Conservation (phyloP, 2,888 invertebrate genomes). For the Campoplex nolae region DNA sequence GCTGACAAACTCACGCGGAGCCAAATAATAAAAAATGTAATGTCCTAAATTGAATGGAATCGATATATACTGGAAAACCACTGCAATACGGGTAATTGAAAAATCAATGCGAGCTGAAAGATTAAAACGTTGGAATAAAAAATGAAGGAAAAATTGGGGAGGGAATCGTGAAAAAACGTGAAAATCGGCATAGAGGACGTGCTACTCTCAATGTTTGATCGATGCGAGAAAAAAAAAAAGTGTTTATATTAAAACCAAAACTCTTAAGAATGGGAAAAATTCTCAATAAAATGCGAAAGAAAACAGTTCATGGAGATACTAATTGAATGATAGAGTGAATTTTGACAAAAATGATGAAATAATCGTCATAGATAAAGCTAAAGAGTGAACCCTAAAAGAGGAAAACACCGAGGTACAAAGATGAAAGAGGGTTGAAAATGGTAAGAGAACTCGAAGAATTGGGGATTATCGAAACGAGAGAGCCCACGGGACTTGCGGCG, state of each 20-base stretch:
- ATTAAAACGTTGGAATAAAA: too few species aligned
- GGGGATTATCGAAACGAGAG: conserved; percentile 30
- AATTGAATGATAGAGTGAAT: neutral
- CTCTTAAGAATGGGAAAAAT: neutral
- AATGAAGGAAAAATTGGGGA: neutral
- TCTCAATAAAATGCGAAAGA: neutral
- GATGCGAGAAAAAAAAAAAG: neutral
- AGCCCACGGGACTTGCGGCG: conserved; percentile 21
- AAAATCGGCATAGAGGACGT: neutral
- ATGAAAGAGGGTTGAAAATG: neutral
- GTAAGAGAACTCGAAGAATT: conserved; percentile 11
- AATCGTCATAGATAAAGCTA: neutral
- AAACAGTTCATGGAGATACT: neutral
- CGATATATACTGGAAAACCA: too few species aligned
- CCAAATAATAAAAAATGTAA: neutral
- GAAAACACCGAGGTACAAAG: neutral
- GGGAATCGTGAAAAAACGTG: neutral
- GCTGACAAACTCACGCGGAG: neutral
- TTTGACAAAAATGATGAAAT: neutral
- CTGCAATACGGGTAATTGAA: neutral
- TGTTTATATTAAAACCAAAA: neutral
- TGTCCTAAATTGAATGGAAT: neutral
- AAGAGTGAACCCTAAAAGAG: conserved; percentile 1
- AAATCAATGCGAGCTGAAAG: too few species aligned
- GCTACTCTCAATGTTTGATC: neutral